Evolutionary conservation across 1,140 invertebrate species (phyloP).

Genomic region (Idris sp.): DNA sequence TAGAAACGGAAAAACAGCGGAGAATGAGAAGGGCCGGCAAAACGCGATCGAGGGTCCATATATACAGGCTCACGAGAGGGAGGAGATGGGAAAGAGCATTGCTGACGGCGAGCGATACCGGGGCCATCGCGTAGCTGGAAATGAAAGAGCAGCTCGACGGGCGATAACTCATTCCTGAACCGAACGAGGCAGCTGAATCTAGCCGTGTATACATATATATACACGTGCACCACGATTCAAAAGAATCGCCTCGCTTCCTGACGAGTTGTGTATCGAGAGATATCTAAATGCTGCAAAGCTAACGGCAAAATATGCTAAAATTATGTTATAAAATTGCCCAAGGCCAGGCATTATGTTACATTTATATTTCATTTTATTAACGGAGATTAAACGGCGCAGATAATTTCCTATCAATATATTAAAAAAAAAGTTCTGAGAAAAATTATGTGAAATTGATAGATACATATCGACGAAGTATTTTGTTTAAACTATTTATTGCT

Average conservation of each 20-base stretch:
- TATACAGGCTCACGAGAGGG: conserved; percentile 53
- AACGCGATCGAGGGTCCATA: conserved; percentile 55
- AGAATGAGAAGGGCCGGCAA: conserved; percentile 39
- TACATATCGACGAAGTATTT: too few relatives aligned
- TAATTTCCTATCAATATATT: too few relatives aligned
- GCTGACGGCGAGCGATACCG: conserved; percentile 70
- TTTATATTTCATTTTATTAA: too few relatives aligned
- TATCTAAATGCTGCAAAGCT: conserved; percentile 31
- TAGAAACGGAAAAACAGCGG: conserved; percentile 43
- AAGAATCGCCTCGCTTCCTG: conserved; percentile 65
- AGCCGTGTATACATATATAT: conserved; percentile 75
- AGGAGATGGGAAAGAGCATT: conserved; percentile 68
- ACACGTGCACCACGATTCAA: conserved; percentile 74
- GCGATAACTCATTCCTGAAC: conserved; percentile 78
- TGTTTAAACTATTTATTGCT: too few relatives aligned
- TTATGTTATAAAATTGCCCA: not conserved
- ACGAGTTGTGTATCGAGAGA: conserved; percentile 16
- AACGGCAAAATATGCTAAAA: conserved; percentile 1
- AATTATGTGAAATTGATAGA: too few relatives aligned
- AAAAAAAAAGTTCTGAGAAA: too few relatives aligned
- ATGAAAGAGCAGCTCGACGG: conserved; percentile 77
- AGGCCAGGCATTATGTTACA: too few relatives aligned
- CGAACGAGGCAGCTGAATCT: conserved; percentile 78
- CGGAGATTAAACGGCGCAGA: too few relatives aligned
- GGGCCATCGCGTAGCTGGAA: conserved; percentile 74